Evolutionary conservation across 2,888 invertebrate species (phyloP).

Genomic region (Aethes cnicana): DNA sequence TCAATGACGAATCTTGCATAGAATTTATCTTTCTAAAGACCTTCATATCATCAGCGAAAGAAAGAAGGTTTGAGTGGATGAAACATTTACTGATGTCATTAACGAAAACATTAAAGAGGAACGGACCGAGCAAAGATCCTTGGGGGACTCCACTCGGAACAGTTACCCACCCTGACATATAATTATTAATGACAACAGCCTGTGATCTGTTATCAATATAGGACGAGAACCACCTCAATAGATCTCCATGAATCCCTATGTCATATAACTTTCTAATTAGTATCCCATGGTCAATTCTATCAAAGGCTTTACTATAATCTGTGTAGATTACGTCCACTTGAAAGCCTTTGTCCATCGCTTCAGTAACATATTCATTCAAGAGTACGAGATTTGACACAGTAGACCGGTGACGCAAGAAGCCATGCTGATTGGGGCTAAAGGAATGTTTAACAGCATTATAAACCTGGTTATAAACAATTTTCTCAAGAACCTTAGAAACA

Average conservation of each 20-base stretch:
- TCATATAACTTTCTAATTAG: slow-evolving; percentile 18
- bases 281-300: slow-evolving; percentile 9
- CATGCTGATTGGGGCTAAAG: slow-evolving; percentile 33
- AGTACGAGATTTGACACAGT: slow-evolving; percentile 17
- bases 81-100: too few relatives aligned
- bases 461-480: slow-evolving; percentile 27
- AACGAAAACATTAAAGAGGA: too few relatives aligned
- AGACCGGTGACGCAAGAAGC: slow-evolving; percentile 29
- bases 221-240: slow-evolving; percentile 3
- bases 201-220: slow-evolving; percentile 21
- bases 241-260: slow-evolving; percentile 15
- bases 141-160: not conserved
- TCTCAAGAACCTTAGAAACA: slow-evolving; percentile 32
- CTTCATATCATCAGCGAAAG: too few relatives aligned
- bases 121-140: too few relatives aligned
- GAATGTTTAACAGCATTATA: slow-evolving; percentile 19
- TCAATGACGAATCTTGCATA: too few relatives aligned
- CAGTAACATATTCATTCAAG: slow-evolving; percentile 5
- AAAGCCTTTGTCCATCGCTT: not conserved
- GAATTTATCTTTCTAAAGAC: too few relatives aligned
- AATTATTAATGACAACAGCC: too few relatives aligned
- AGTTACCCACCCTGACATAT: not conserved
- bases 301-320: slow-evolving; percentile 24
- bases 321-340: slow-evolving; percentile 26
- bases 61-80: too few relatives aligned